Evolutionary conservation across 1,140 invertebrate genomes (phyloP), one percentile per base, ranked within the genome.

Genomic region (Saccostrea cuccullata): DNA sequence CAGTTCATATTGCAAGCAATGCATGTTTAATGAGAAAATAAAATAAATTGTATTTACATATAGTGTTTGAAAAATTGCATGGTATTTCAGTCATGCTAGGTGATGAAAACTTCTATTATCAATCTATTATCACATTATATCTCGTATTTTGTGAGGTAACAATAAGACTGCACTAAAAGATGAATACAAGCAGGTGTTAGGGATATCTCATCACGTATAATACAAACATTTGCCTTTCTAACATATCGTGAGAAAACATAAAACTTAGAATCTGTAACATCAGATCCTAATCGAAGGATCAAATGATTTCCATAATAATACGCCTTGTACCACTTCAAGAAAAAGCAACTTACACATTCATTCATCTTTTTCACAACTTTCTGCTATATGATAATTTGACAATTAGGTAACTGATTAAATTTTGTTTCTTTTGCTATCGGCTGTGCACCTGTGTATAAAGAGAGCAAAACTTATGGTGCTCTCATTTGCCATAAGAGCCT

Each of bases 351-450:
- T 77, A 30, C 23, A 36, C 70, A 30, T 77, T 77, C 70, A 77
- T 77, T 77, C 70, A 77, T 77, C 70, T 77, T 77, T 64, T 77
- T 77, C 70, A 77, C 70, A 77, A 77, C 70, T 77, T 77, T 77
- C 70, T 30, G 26, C 23, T 30, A 36, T 77, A 77, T 77, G 70
- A 77, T 77, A 77, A 77, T 77, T 77, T 36, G 70, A 77, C 70
- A 77, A 77, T 77, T 77, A 77, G 30, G 30, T 77, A 77, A 77
- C 26, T 77, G 70, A 77, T 77, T 77, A 36, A 77, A 77, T 77
- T 77, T 77, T 26, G 30, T 26, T 77, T 77, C 11, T 77, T 30
- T 77, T 26, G 70, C 70, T 77, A 77, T 15, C 13, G 70, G 70
- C 70, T 30, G 15, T 77, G 70, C 70, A 77, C 70, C 70, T 77